phyloP scores from a whole-genome alignment of 2,888 invertebrate genomes.

The Colostygia pectinataria region DNA sequence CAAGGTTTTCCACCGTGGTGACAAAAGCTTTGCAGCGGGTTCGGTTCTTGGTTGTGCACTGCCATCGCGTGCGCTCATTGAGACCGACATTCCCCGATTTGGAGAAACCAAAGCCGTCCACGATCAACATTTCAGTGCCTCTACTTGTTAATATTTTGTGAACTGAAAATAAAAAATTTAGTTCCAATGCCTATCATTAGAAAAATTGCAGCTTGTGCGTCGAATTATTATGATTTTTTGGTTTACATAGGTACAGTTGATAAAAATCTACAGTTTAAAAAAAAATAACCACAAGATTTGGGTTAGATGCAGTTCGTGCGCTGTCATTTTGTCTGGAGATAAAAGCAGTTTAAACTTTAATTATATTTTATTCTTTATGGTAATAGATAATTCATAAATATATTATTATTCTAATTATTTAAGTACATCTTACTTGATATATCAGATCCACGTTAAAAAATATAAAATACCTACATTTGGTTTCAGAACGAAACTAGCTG shows the following conservation, averaged over 20 bases:
- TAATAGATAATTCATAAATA: background rate
- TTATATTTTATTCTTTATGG: background rate
- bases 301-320: too few relatives aligned
- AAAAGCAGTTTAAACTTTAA: background rate
- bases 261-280: too few relatives aligned
- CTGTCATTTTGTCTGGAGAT: too few relatives aligned
- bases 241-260: too few relatives aligned
- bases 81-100: slow-evolving; percentile 3
- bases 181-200: too few relatives aligned
- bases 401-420: too few relatives aligned
- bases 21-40: slow-evolving; percentile 31
- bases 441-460: too few relatives aligned
- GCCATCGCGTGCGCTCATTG: slow-evolving; percentile 16
- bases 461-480: too few relatives aligned
- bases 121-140: slow-evolving; percentile 13
- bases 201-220: background rate
- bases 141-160: background rate
- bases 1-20: slow-evolving; percentile 17
- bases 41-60: slow-evolving; percentile 21
- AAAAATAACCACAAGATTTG: too few relatives aligned
- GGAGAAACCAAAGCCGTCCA: slow-evolving; percentile 15
- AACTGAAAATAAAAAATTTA: slow-evolving; percentile 3
- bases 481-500: too few relatives aligned
- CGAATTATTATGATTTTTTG: too few relatives aligned
- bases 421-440: too few relatives aligned